Conservation (phyloP, 2,113 vertebrate genomes). For the Corythornis vintsioides region DNA sequence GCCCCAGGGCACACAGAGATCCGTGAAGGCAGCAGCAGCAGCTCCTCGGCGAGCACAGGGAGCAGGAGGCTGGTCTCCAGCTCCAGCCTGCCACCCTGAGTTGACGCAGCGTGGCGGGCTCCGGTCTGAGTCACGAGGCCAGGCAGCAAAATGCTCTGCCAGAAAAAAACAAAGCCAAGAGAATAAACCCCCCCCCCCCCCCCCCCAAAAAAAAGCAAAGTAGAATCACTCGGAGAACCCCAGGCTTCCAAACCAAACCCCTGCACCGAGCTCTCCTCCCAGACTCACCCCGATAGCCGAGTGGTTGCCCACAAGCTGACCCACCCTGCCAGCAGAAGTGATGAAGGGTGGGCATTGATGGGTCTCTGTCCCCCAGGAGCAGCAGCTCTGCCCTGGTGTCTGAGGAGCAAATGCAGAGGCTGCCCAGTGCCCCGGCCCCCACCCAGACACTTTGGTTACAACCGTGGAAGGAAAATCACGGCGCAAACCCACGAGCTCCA, state of each 20-base stretch:
- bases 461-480: rapidly evolving
- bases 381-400: rapidly evolving
- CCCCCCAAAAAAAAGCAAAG: neutral
- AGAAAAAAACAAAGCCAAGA: neutral
- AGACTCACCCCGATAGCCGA: neutral
- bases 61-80: neutral
- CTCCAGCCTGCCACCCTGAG: conserved; percentile 33
- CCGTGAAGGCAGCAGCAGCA: neutral
- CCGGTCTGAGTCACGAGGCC: neutral
- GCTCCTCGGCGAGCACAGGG: rapidly evolving
- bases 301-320: rapidly evolving
- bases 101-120: neutral
- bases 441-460: neutral
- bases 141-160: neutral
- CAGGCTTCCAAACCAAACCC: neutral
- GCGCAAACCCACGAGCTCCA: neutral
- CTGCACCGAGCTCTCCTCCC: neutral
- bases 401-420: neutral
- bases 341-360: neutral
- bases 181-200: too few species aligned
- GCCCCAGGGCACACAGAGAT: too few species aligned
- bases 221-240: neutral
- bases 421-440: neutral
- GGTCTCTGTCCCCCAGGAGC: neutral
- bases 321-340: neutral